Evolutionary conservation across 2,888 invertebrate species (phyloP).

Genomic region (Conomelus anceps): DNA sequence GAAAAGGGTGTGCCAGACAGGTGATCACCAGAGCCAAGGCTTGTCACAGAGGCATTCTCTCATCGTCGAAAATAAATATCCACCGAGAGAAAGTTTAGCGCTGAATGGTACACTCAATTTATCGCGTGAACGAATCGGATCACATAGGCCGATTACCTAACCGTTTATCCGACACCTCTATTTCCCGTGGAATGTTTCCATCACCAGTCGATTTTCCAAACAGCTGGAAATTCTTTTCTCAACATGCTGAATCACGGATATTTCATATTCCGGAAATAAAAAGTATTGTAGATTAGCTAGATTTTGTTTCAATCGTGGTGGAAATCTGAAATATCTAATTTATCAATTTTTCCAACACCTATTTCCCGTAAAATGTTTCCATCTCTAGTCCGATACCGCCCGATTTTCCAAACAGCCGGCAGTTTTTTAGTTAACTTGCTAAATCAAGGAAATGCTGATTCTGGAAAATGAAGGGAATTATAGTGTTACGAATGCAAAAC

Average conservation of each 20-base stretch:
- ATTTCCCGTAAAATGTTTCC: too few species aligned
- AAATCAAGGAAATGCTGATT: too few species aligned
- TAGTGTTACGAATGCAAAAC: too few species aligned
- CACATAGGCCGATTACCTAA: not conserved
- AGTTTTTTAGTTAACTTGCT: too few species aligned
- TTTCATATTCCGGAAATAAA: not conserved
- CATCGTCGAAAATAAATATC: not conserved
- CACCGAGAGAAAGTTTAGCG: not conserved
- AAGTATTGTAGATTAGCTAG: not conserved
- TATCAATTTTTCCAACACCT: too few species aligned
- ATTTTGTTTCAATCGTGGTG: not conserved
- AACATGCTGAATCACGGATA: not conserved
- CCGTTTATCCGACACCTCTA: not conserved
- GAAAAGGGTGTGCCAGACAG: not conserved
- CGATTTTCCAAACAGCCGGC: too few species aligned
- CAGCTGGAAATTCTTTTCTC: not conserved
- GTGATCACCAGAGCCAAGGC: not conserved
- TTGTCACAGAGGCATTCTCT: not conserved
- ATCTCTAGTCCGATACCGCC: too few species aligned
- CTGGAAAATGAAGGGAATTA: too few species aligned
- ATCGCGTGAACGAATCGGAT: not conserved
- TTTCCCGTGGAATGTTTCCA: not conserved
- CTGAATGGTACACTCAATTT: not conserved
- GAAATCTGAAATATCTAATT: too few species aligned
- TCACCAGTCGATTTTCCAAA: not conserved